Conservation (phyloP, 2,113 vertebrate genomes). For the Rhadina sibilatrix region DNA sequence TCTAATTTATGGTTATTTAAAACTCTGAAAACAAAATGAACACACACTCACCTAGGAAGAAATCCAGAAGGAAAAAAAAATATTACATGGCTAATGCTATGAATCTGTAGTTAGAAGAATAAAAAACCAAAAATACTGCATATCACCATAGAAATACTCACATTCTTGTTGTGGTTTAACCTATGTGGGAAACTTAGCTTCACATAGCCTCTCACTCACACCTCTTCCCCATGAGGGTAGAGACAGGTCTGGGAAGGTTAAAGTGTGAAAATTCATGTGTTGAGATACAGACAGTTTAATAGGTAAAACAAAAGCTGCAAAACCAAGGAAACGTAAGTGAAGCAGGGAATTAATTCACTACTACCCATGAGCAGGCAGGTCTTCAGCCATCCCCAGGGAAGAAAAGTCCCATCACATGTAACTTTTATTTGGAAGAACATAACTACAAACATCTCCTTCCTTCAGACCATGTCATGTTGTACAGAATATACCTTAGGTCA, state of each 20-base stretch:
- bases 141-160: background rate
- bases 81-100: background rate
- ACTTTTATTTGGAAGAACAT: background rate
- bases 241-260: background rate
- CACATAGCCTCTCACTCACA: fast-evolving
- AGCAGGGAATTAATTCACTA: background rate
- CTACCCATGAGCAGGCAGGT: background rate
- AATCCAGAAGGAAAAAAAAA: background rate
- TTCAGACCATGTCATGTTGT: background rate
- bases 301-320: background rate
- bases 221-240: background rate
- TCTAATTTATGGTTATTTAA: background rate
- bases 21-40: background rate
- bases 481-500: background rate
- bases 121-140: background rate
- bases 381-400: background rate
- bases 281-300: background rate
- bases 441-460: background rate
- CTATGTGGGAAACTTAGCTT: background rate
- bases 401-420: background rate
- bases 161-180: background rate
- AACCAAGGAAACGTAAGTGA: background rate
- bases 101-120: background rate
- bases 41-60: background rate
- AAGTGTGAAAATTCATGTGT: background rate